These are phyloP conservation scores for Myrmecophaga tridactyla DNA, from an alignment of 2,113 vertebrate species.

Conservation along the genomic window DNA sequence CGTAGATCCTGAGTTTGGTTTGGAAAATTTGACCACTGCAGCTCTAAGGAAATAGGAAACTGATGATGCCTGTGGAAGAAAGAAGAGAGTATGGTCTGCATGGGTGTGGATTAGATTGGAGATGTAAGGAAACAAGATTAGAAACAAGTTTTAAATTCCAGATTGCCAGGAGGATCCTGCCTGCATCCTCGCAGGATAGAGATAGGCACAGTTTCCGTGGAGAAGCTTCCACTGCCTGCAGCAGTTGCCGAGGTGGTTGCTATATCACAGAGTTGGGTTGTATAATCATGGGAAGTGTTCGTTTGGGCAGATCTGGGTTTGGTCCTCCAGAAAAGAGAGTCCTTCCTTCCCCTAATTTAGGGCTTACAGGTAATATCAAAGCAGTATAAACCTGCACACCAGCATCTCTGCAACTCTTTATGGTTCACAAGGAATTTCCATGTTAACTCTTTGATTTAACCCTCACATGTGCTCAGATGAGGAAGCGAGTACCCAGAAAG, in stretches of 20 bases:
- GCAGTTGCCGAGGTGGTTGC: background rate
- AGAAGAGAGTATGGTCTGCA: background rate
- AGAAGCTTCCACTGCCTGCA: background rate
- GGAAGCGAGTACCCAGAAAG: background rate
- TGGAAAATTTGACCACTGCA: background rate
- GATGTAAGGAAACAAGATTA: background rate
- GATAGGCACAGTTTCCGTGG: background rate
- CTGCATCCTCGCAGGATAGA: background rate
- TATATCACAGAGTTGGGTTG: background rate
- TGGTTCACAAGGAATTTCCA: background rate
- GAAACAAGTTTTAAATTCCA: background rate
- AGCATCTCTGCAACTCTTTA: background rate
- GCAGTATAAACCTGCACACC: background rate
- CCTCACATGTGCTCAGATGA: background rate
- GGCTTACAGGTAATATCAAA: background rate
- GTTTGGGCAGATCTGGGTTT: background rate
- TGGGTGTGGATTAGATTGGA: background rate
- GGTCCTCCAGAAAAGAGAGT: background rate
- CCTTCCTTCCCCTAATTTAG: background rate
- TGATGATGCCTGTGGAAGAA: background rate
- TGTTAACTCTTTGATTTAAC: background rate
- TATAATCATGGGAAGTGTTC: background rate
- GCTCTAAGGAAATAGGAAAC: background rate
- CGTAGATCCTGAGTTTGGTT: constrained; percentile 22
- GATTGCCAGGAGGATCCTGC: background rate